Base-by-base conservation (phyloP, 2,888 invertebrate species). In the Resseliella maxima region DNA sequence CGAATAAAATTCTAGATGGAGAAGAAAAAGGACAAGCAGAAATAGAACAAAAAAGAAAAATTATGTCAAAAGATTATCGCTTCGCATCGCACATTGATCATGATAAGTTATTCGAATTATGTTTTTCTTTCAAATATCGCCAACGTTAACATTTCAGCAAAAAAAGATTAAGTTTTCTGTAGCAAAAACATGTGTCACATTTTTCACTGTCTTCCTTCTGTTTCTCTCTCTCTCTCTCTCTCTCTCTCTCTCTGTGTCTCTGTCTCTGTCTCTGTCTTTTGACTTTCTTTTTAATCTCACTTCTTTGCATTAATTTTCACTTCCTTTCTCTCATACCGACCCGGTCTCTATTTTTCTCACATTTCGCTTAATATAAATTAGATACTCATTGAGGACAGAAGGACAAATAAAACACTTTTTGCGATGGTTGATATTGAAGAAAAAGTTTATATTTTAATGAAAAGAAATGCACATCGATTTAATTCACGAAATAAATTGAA, bases 11-110 rank as follows among this genome's bases (percentile, higher is more conserved):
- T 8, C 18, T 8, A 15, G 46, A 18, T 8, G 1, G 46, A 18
- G 12, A 50, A 59, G n/a, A 12, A 27, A 24, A 59, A 24, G 2
- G 59, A 24, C 24, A 24, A 27, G 15, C 35, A 72, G n/a, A 31
- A 5, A 3, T 15, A 3, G 72, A 15, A 72, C 8, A 35, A 31
- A 31, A 72, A 72, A 15, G 15, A 35, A 50, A 50, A 50, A 72
- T 15, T 72, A 72, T 72, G 72, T 72, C 72, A 72, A 72, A 72
- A 27, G 31, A 72, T 72, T 72, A 72, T 72, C 72, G 72, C 15
- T 27, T 27, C 72, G 31, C 31, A 31, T 72, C 72, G 31, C 72
- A 72, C 59, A 59, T 59, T 59, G 59, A 59, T 72, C 72, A 8
- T n/a, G n/a, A 72, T 72, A n/a, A n/a, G 72, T 72, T 72, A 12